Base-by-base conservation (phyloP, 92 coral and sea anemone genomes). In the Anthopleura xanthogrammica region DNA sequence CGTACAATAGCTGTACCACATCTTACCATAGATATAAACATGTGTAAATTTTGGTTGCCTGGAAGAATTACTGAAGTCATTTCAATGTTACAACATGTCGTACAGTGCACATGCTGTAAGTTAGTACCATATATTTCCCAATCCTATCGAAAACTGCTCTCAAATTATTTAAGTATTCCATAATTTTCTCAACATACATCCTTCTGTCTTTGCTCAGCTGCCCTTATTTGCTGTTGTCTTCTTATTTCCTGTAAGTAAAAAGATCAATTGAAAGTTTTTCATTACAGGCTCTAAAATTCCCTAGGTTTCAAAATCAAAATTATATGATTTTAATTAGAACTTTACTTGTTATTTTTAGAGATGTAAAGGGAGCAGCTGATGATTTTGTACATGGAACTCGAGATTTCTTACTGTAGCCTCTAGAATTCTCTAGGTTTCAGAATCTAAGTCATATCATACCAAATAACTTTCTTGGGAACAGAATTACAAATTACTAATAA, bases 151-250 rank as follows among this genome's bases (percentile, higher is more conserved):
- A 77, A 20, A 52, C 12, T 5, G 13, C 41, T 46, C 36, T 78
- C 16, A 52, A 16, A 60, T 20, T 10, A 60, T 17, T 58, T 58
- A 16, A 58, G 64, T 50, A 50, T 50, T 50, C 54, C 54, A 6
- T 50, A 14, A 54, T 14, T 4, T 2, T 54, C 16, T 54, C 58
- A 54, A 24, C 82, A 70, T 64, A 92, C 95, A 60, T 92, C 90
- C 46, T 90, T 89, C 65, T 90, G 95, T 76, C 93, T 80, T 79
- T 60, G 85, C 43, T 87, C 83, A 76, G 95, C 95, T 77, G 95
- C 95, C 81, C 90, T 91, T 54, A 85, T 87, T 82, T 92, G 95
- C 36, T 92, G 95, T 24, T 81, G 80, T 62, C 95, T 90, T 78
- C 93, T 92, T 17, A 80, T 87, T 64, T 92, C 95, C 95, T 92